Percentiles rank a stretch among this genome's conserved stretches.
phyloP scores from a whole-genome alignment of 2,113 vertebrate species.

The Prietella phreatophila region DNA sequence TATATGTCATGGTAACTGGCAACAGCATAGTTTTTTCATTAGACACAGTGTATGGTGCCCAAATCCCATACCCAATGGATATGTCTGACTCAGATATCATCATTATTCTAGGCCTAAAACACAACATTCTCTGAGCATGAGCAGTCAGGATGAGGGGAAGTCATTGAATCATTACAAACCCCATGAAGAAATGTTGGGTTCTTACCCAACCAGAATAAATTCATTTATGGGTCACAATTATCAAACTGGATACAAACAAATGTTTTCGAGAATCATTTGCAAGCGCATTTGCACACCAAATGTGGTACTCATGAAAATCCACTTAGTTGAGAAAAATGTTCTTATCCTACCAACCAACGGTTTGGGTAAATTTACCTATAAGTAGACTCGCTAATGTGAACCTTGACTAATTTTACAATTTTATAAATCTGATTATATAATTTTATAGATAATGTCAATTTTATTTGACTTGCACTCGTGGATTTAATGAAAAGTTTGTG shows the following conservation, averaged over 20 bases:
- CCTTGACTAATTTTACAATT: background rate
- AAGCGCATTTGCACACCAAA: background rate
- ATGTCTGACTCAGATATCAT: slow-evolving; percentile 49
- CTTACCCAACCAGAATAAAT: background rate
- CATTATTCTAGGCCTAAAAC: slow-evolving; percentile 27
- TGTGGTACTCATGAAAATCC: background rate
- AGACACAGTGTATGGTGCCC: slow-evolving; percentile 60
- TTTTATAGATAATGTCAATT: no score
- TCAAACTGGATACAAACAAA: background rate
- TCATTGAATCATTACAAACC: background rate
- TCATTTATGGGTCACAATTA: background rate
- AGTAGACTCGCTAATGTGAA: background rate
- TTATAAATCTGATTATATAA: no score
- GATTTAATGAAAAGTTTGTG: background rate
- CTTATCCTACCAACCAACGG: background rate
- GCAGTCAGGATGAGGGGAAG: slow-evolving; percentile 8
- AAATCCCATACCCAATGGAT: slow-evolving; percentile 53
- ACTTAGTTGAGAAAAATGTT: background rate
- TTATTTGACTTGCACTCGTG: background rate
- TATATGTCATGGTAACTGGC: slow-evolving; percentile 75
- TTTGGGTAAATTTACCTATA: background rate
- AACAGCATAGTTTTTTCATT: slow-evolving; percentile 72
- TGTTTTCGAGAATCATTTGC: background rate
- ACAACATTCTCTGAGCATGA: slow-evolving; percentile 6
- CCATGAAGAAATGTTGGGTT: background rate